These are phyloP conservation scores for Amiota mariae DNA, from an alignment of 2,888 invertebrate species.

Conservation along the genomic window DNA sequence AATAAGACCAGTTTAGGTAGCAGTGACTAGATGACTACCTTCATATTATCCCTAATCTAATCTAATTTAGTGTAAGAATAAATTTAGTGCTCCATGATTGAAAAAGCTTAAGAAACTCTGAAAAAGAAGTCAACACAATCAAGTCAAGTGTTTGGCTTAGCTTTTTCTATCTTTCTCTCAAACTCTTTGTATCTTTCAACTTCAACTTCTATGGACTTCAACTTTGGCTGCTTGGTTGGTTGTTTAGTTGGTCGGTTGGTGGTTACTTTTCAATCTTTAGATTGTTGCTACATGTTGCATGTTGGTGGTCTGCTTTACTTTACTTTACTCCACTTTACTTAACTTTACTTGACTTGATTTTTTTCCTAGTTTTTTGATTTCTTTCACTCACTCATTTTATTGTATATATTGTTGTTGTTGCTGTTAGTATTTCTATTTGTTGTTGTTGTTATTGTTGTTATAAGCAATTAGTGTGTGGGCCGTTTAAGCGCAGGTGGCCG, in stretches of 20 bases:
- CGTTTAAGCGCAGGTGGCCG: slow-evolving; percentile 17
- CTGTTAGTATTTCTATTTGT: slow-evolving; percentile 42
- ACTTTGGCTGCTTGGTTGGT: background rate
- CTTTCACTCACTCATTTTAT: background rate
- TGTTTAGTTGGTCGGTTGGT: background rate
- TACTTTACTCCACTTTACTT: background rate
- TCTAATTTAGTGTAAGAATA: no score
- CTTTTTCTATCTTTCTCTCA: slow-evolving; percentile 2
- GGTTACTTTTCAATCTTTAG: background rate
- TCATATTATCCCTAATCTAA: no score
- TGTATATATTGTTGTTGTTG: slow-evolving; percentile 29
- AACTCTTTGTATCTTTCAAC: slow-evolving; percentile 24
- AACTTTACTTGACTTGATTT: background rate
- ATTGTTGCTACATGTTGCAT: slow-evolving; percentile 32
- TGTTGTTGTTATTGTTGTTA: slow-evolving; percentile 55
- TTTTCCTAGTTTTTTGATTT: slow-evolving; percentile 1
- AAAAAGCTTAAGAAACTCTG: no score
- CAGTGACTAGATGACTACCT: no score
- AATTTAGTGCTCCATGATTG: no score
- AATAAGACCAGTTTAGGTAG: no score
- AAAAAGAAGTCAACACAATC: slow-evolving; percentile 54
- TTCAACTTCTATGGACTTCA: slow-evolving; percentile 7
- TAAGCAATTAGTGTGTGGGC: slow-evolving; percentile 65
- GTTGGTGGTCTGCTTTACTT: slow-evolving; percentile 26
- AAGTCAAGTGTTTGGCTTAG: slow-evolving; percentile 68